Percentiles rank a stretch among this genome's conserved stretches.
These are phyloP conservation scores for Semicossyphus pulcher DNA, from an alignment of 2,113 vertebrate species.

Conservation along the genomic window DNA sequence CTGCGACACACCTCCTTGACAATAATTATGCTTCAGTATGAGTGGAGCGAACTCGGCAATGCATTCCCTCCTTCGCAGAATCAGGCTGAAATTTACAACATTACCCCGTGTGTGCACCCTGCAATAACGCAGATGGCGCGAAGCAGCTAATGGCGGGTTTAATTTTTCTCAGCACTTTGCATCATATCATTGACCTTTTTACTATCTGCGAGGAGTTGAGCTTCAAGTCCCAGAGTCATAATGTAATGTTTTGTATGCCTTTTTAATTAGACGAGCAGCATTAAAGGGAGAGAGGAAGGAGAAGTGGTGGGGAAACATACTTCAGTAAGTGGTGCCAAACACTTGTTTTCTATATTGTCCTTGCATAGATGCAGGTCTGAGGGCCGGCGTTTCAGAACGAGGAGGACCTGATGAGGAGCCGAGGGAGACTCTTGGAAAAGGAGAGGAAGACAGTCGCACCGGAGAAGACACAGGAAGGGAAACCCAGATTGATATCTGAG, in stretches of 20 bases:
- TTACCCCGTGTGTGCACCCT: constrained; percentile 44
- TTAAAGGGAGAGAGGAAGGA: constrained; percentile 23
- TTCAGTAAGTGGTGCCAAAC: constrained; percentile 20
- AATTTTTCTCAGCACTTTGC: constrained; percentile 63
- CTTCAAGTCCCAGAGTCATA: constrained; percentile 46
- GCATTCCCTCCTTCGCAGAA: constrained; percentile 47
- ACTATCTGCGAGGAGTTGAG: constrained; percentile 48
- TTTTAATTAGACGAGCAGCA: constrained; percentile 67
- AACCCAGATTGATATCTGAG: constrained; percentile 27
- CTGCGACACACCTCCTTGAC: constrained; percentile 52
- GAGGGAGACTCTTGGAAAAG: constrained; percentile 3
- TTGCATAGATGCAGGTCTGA: constrained; percentile 31
- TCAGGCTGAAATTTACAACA: constrained; percentile 57
- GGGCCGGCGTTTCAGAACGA: constrained; percentile 7
- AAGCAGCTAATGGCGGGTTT: constrained; percentile 73
- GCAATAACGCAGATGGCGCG: constrained; percentile 70
- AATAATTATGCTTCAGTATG: constrained; percentile 57
- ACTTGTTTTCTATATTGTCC: constrained; percentile 42
- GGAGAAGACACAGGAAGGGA: not conserved
- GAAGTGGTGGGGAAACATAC: constrained; percentile 9
- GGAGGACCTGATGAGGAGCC: not conserved
- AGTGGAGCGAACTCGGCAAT: constrained; percentile 57
- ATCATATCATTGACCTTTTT: constrained; percentile 77
- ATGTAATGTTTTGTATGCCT: constrained; percentile 60
- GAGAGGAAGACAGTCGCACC: not conserved